phyloP scores from a whole-genome alignment of 1,140 invertebrate genomes.

The Holotrichia oblita region DNA sequence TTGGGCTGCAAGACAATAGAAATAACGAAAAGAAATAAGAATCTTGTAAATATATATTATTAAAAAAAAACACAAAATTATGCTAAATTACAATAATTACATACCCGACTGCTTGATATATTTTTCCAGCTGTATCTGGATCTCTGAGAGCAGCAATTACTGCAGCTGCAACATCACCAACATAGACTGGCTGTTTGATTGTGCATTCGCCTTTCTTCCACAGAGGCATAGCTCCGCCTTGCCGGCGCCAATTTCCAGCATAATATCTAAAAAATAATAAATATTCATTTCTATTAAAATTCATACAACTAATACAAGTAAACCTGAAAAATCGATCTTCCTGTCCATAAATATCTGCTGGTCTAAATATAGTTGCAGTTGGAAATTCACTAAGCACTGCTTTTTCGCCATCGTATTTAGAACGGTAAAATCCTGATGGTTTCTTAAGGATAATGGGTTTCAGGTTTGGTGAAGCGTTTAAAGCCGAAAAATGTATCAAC shows the following conservation, averaged over 20 bases:
- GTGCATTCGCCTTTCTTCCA: slow-evolving; percentile 87
- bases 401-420: slow-evolving; percentile 79
- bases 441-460: slow-evolving; percentile 62
- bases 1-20: slow-evolving; percentile 73
- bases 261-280: slow-evolving; percentile 62
- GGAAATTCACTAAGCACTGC: slow-evolving; percentile 95
- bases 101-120: slow-evolving; percentile 92
- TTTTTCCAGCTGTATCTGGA: slow-evolving; percentile 80
- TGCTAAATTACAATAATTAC: slow-evolving; percentile 47
- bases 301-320: too few relatives aligned
- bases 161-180: slow-evolving; percentile 89
- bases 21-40: slow-evolving; percentile 14
- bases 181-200: slow-evolving; percentile 91
- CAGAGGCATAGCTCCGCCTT: slow-evolving; percentile 72
- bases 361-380: slow-evolving; percentile 91
- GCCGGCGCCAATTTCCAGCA: slow-evolving; percentile 65
- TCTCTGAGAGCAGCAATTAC: slow-evolving; percentile 83
- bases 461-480: slow-evolving; percentile 76
- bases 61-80: background rate
- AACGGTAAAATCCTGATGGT: slow-evolving; percentile 63
- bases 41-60: background rate
- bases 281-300: background rate
- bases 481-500: slow-evolving; percentile 85
- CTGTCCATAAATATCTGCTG: slow-evolving; percentile 89
- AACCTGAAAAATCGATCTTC: slow-evolving; percentile 85